Base-by-base conservation (phyloP, 2,113 vertebrate genomes). In the Vulpes ferrilata region DNA sequence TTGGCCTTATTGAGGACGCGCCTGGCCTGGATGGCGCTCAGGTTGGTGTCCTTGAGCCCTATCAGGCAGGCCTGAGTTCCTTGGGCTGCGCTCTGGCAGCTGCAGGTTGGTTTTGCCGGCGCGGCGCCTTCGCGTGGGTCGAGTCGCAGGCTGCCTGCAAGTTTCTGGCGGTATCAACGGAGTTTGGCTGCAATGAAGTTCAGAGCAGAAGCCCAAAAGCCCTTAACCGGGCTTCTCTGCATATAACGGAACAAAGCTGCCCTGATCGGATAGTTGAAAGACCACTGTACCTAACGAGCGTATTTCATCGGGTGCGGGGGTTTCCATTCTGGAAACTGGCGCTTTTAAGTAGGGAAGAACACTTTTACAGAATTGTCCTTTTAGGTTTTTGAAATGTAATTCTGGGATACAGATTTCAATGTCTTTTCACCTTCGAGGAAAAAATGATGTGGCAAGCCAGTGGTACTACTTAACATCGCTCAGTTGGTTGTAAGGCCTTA, bases 81-180 rank as follows among this genome's bases (percentile, higher is more conserved):
- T 53, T 1, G 8, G 22, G 10, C 5, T 3, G 2, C 11, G 38
- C 71, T 43, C n/a, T 0, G 22, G 2, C 4, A 4, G 0, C 5
- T 43, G 4, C 22, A 11, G 5, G 11, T 27, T 1, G 25, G 4
- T 12, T 5, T 15, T 17, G 27, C 20, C n/a, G 13, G 59, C 0
- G 15, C 5, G 4, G 32, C 0, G 7, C 74, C 16, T 35, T 15
- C 2, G 5, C 10, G 2, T 4, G 57, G 16, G 17, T 30, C 15
- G 22, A 7, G 17, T 62, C 19, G 62, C 11, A 0, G 1, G 13
- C 51, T 38, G 38, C 57, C 4, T 5, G 16, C 35, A 32, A 20
- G 35, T 73, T 74, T 48, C 38, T 9, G 1, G n/a, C 55, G 27
- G 8, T 0, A 35, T 35, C 25, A 22, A 48, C 27, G 9, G 20